phyloP scores from a whole-genome alignment of 2,888 invertebrate genomes.

The Agrotis exclamationis region DNA sequence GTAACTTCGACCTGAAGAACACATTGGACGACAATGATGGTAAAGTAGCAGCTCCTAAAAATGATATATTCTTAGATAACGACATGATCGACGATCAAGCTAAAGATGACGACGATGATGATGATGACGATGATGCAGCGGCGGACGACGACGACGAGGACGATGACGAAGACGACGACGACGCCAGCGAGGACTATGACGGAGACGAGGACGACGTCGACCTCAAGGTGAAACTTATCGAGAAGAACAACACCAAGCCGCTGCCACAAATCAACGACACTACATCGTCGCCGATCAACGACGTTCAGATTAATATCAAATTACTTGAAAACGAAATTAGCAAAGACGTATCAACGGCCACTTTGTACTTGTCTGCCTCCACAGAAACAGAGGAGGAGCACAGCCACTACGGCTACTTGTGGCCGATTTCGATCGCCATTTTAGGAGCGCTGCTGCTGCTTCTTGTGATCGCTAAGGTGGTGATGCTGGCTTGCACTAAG shows the following conservation, averaged over 20 bases:
- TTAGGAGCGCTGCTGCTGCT: conserved; percentile 91
- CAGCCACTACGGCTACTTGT: conserved; percentile 88
- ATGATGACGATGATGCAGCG: conserved; percentile 80
- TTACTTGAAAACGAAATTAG: conserved; percentile 80
- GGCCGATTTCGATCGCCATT: conserved; percentile 91
- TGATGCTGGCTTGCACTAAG: conserved; percentile 83
- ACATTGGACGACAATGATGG: conserved; percentile 82
- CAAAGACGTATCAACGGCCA: conserved; percentile 68
- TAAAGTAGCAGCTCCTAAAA: conserved; percentile 74
- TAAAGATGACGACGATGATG: conserved; percentile 78
- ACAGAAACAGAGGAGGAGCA: conserved; percentile 83
- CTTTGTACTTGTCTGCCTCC: conserved; percentile 77
- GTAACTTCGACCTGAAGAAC: conserved; percentile 85
- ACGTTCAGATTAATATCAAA: conserved; percentile 80
- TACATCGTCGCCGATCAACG: conserved; percentile 64
- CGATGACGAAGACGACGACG: conserved; percentile 82
- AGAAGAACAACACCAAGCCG: conserved; percentile 70
- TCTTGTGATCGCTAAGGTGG: conserved; percentile 88
- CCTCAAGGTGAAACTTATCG: conserved; percentile 83
- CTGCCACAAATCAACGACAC: conserved; percentile 29
- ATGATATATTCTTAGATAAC: conserved; percentile 67
- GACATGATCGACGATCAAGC: conserved; percentile 74
- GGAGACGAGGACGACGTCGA: conserved; percentile 78
- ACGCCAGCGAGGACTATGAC: conserved; percentile 73
- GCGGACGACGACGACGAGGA: conserved; percentile 71